Conservation (phyloP, 1,140 invertebrate species). For the Lanistes nyassanus region DNA sequence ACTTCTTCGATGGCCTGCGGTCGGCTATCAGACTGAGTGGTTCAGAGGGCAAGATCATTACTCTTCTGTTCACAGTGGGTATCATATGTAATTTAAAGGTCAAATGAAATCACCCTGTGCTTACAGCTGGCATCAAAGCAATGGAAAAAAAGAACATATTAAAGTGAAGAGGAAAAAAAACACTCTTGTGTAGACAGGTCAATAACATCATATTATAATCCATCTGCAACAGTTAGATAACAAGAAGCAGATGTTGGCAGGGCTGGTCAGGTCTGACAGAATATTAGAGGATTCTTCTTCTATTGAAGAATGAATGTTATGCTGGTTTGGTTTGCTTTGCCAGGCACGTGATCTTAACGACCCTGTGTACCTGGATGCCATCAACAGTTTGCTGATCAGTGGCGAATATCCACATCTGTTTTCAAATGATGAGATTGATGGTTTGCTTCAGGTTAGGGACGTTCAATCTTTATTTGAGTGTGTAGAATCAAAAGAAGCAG, state of each 20-base stretch:
- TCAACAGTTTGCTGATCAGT: conserved; percentile 64
- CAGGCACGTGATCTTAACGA: conserved; percentile 62
- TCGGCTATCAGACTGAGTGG: conserved; percentile 64
- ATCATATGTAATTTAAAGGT: not conserved
- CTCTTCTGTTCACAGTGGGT: conserved; percentile 63
- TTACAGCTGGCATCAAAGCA: too few species aligned
- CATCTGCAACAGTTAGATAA: too few species aligned
- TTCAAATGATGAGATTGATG: conserved; percentile 67
- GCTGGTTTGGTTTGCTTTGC: conserved; percentile 10
- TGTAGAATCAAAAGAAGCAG: too few species aligned
- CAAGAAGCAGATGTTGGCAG: too few species aligned
- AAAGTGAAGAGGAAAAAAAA: too few species aligned
- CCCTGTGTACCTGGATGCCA: conserved; percentile 62
- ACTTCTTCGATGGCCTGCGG: conserved; percentile 65
- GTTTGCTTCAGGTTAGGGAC: conserved; percentile 57
- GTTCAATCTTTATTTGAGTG: not conserved
- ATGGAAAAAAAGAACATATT: too few species aligned
- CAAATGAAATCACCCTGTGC: too few species aligned
- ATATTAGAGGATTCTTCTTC: too few species aligned
- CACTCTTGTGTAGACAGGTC: too few species aligned
- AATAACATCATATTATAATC: too few species aligned
- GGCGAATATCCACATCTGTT: conserved; percentile 66
- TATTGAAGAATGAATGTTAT: too few species aligned
- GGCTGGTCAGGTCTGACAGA: too few species aligned
- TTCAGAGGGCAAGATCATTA: conserved; percentile 62